phyloP scores from a whole-genome alignment of 2,888 invertebrate species.

The Tenthredo scrophulariae region DNA sequence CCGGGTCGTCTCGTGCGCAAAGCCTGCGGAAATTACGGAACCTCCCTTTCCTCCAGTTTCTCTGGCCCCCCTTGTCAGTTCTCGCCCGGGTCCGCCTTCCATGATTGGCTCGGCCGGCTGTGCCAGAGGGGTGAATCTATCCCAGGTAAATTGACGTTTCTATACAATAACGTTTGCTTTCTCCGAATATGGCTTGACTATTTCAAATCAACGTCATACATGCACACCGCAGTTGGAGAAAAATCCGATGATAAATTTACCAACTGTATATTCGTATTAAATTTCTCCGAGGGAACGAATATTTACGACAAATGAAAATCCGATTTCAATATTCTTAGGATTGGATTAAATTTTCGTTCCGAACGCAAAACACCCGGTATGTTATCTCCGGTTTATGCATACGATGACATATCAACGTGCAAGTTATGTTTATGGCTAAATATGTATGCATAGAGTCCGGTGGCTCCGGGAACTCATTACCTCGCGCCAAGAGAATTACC shows the following conservation, averaged over 20 bases:
- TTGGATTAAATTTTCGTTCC: neutral
- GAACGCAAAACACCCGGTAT: slow-evolving; percentile 18
- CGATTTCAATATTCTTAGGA: neutral
- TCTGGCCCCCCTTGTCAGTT: slow-evolving; percentile 27
- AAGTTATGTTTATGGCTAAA: slow-evolving; percentile 76
- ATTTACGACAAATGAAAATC: neutral
- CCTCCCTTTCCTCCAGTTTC: slow-evolving; percentile 55
- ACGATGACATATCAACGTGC: slow-evolving; percentile 55
- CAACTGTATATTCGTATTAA: neutral
- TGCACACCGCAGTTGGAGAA: neutral
- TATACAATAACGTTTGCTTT: slow-evolving; percentile 7
- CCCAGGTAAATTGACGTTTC: slow-evolving; percentile 34
- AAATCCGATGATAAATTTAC: neutral
- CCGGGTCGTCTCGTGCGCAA: slow-evolving; percentile 52
- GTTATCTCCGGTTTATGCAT: slow-evolving; percentile 7
- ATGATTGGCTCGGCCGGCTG: slow-evolving; percentile 14
- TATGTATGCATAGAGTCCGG: slow-evolving; percentile 76
- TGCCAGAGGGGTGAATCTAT: slow-evolving; percentile 22
- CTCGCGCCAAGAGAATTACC: slow-evolving; percentile 73
- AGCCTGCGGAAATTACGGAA: slow-evolving; percentile 66
- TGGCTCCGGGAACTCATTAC: slow-evolving; percentile 76
- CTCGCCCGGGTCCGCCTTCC: slow-evolving; percentile 24
- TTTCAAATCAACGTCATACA: neutral
- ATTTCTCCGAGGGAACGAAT: neutral
- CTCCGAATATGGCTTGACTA: neutral